phyloP scores from a whole-genome alignment of 2,888 invertebrate species.

The Pheosia gnoma region DNA sequence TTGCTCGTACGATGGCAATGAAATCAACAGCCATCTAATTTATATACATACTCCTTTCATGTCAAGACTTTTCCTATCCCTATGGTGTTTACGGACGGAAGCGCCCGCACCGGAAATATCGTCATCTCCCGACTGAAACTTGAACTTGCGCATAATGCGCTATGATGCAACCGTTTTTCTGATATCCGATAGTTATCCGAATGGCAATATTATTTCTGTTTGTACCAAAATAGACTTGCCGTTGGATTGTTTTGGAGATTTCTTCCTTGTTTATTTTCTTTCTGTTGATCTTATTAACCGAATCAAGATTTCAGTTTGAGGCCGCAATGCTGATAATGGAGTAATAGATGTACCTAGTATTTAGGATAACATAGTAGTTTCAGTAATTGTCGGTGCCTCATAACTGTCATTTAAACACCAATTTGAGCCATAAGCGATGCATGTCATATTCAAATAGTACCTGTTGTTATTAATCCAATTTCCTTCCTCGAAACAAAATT shows the following conservation, averaged over 20 bases:
- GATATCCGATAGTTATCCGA: conserved; percentile 27
- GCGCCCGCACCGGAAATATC: conserved; percentile 33
- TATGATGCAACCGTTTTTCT: conserved; percentile 23
- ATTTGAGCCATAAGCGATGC: no score
- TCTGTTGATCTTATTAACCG: neutral
- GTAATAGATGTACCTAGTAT: no score
- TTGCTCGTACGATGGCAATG: no score
- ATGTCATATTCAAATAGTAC: no score
- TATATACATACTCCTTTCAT: neutral
- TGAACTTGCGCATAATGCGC: conserved; percentile 38
- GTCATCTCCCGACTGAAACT: conserved; percentile 45
- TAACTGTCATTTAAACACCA: no score
- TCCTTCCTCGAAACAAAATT: no score
- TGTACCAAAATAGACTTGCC: neutral
- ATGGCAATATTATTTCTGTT: conserved; percentile 5
- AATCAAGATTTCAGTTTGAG: neutral
- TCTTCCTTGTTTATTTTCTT: neutral
- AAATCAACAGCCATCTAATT: no score
- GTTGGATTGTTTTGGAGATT: neutral
- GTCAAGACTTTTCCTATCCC: neutral
- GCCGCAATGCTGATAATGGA: no score
- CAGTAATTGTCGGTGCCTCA: no score
- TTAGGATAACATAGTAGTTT: no score
- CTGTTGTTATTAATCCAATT: no score
- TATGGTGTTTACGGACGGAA: conserved; percentile 5